Conservation (phyloP, 1,140 invertebrate genomes). For the Streblospio benedicti region DNA sequence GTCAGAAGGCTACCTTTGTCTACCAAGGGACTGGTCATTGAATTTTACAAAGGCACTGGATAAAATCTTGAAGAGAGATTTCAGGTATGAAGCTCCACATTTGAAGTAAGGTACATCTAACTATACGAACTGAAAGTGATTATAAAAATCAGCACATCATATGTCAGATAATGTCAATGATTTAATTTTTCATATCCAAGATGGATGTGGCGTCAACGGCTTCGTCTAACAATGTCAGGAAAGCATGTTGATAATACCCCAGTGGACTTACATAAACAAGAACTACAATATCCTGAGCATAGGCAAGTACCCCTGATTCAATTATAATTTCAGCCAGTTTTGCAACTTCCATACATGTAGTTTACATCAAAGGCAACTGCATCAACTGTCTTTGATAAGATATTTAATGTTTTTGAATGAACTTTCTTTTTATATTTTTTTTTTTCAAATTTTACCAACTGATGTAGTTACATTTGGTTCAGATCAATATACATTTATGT, state of each 20-base stretch:
- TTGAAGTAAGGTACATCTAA: too few relatives aligned
- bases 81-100: conserved; percentile 34
- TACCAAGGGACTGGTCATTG: conserved; percentile 59
- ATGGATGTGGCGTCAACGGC: conserved; percentile 76
- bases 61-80: conserved; percentile 59
- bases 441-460: too few relatives aligned
- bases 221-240: conserved; percentile 74
- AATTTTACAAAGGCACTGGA: conserved; percentile 63
- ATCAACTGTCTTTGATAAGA: too few relatives aligned
- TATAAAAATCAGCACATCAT: not conserved
- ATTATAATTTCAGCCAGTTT: conserved; percentile 12
- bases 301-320: not conserved
- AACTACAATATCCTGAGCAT: conserved; percentile 51
- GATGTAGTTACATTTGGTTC: too few relatives aligned
- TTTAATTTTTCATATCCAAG: conserved; percentile 33
- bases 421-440: too few relatives aligned
- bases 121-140: too few relatives aligned
- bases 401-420: too few relatives aligned
- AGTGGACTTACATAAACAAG: conserved; percentile 62
- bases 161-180: not conserved
- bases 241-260: conserved; percentile 52
- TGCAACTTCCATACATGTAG: too few relatives aligned
- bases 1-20: conserved; percentile 85
- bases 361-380: too few relatives aligned
- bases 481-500: too few relatives aligned